Conservation (phyloP, 2,888 invertebrate genomes). For the Rhodophaea formosa region DNA sequence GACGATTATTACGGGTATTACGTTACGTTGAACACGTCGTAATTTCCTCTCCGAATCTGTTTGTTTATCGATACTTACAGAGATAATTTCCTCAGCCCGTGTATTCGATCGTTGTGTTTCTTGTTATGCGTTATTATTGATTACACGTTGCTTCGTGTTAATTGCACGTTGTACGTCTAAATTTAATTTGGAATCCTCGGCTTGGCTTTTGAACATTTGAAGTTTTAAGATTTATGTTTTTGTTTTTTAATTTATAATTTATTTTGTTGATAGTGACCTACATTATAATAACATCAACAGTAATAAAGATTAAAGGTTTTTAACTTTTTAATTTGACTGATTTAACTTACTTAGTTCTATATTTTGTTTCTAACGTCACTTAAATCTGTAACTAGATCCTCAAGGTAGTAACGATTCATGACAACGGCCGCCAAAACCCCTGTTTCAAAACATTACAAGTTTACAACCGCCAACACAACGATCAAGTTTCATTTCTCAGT, state of each 20-base stretch:
- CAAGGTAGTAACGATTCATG: constrained; percentile 1
- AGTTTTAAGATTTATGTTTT: not conserved
- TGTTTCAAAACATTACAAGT: not conserved
- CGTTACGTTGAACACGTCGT: constrained; percentile 67
- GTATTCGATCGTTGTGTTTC: constrained; percentile 54
- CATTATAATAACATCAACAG: not conserved
- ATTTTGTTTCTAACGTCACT: not conserved
- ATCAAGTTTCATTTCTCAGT: constrained; percentile 9
- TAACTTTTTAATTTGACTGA: not conserved
- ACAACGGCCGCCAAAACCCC: not conserved
- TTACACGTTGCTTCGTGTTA: constrained; percentile 67
- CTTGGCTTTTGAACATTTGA: constrained; percentile 19
- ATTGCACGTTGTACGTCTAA: constrained; percentile 65
- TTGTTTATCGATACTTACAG: constrained; percentile 63
- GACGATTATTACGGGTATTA: constrained; percentile 75
- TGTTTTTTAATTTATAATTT: not conserved
- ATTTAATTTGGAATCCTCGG: constrained; percentile 56
- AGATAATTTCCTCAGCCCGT: constrained; percentile 59
- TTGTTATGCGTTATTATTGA: constrained; percentile 67
- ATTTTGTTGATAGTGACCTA: not conserved
- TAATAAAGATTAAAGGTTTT: no score
- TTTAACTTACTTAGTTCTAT: not conserved
- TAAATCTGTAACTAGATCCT: constrained; percentile 8
- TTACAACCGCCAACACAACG: constrained; percentile 3
- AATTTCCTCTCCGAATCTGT: constrained; percentile 61